Percentiles rank a stretch among this genome's conserved stretches.
Evolutionary conservation across 2,888 invertebrate genomes (phyloP).

Genomic region (Epiblema foenella): DNA sequence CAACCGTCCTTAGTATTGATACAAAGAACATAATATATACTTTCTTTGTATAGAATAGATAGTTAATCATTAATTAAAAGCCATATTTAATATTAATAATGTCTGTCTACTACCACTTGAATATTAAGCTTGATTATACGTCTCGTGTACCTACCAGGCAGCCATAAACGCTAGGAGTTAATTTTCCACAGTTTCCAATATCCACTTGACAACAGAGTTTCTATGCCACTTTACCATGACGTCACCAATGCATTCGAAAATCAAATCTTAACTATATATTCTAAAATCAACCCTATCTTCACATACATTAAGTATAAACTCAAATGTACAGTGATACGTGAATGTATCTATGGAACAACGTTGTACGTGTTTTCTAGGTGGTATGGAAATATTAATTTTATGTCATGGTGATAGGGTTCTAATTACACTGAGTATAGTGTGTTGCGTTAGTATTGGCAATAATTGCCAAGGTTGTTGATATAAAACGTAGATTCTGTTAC

Average conservation of each 20-base stretch:
- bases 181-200: constrained; percentile 54
- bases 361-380: constrained; percentile 48
- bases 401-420: constrained; percentile 44
- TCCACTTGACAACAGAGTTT: constrained; percentile 70
- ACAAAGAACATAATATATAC: no score
- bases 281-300: neutral
- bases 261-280: constrained; percentile 2
- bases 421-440: constrained; percentile 42
- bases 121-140: neutral
- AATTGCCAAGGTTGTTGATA: constrained; percentile 49
- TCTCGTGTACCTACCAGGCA: neutral
- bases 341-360: constrained; percentile 46
- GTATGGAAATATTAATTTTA: constrained; percentile 50
- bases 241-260: constrained; percentile 40
- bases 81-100: no score
- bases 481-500: constrained; percentile 44
- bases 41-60: no score
- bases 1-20: no score
- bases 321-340: neutral
- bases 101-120: neutral
- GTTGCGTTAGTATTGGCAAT: constrained; percentile 45
- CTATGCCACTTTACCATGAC: constrained; percentile 59
- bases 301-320: neutral
- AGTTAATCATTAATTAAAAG: no score
- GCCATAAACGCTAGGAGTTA: constrained; percentile 38